These are phyloP conservation scores for Nasalis larvatus DNA, from an alignment of 2,113 vertebrate genomes.

Conservation along the genomic window DNA sequence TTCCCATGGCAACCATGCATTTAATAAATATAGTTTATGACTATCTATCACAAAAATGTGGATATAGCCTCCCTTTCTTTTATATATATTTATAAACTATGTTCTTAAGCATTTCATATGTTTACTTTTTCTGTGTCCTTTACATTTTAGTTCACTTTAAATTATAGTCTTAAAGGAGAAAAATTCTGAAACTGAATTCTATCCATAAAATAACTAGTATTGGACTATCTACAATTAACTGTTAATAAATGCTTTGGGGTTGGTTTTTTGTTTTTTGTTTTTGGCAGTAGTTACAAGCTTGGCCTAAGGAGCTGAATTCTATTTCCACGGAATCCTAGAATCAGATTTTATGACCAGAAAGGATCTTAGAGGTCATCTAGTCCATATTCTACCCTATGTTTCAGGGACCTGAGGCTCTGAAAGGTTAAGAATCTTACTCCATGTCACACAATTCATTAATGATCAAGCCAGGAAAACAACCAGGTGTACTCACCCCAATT, in stretches of 20 bases:
- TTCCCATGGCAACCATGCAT: slow-evolving; percentile 60
- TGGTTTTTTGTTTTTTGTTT: background rate
- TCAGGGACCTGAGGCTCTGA: background rate
- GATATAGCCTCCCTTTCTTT: slow-evolving; percentile 11
- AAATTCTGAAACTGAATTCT: slow-evolving; percentile 2
- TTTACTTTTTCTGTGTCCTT: slow-evolving; percentile 33
- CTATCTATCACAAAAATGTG: slow-evolving; percentile 32
- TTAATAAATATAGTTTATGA: slow-evolving; percentile 56
- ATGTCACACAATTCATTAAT: background rate
- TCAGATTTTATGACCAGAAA: background rate
- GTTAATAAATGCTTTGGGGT: background rate
- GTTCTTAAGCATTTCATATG: slow-evolving; percentile 10
- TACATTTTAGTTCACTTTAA: slow-evolving; percentile 50
- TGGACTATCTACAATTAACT: slow-evolving; percentile 40
- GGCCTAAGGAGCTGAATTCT: background rate
- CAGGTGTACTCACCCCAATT: background rate
- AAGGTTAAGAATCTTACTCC: background rate
- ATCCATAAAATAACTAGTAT: background rate
- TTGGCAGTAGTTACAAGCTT: background rate
- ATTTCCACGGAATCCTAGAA: background rate
- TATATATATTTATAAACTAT: slow-evolving; percentile 27
- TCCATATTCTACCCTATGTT: background rate
- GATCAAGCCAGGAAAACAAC: background rate
- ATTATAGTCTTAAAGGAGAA: background rate
- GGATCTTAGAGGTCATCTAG: background rate